Percentiles rank a stretch among this genome's conserved stretches.
These are phyloP conservation scores for Mamestra brassicae DNA, from an alignment of 2,888 invertebrate species.

Conservation along the genomic window DNA sequence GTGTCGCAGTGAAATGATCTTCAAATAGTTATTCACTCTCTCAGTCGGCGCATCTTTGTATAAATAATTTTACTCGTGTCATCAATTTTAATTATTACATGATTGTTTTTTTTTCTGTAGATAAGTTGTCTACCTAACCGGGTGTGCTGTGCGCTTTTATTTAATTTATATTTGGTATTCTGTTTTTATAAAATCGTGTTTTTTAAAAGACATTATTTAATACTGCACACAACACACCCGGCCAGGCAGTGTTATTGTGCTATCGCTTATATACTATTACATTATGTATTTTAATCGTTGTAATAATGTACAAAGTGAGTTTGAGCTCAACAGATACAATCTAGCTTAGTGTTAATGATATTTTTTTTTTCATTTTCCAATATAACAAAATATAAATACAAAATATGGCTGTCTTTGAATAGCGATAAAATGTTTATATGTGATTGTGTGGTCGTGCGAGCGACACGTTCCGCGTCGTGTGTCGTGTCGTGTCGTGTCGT, in stretches of 20 bases:
- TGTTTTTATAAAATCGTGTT: slow-evolving; percentile 68
- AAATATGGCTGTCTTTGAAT: slow-evolving; percentile 79
- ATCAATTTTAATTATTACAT: slow-evolving; percentile 70
- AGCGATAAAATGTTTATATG: slow-evolving; percentile 77
- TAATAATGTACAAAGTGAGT: slow-evolving; percentile 90
- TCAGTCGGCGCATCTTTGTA: slow-evolving; percentile 70
- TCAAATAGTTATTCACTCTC: slow-evolving; percentile 68
- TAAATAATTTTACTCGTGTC: slow-evolving; percentile 74
- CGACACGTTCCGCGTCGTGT: slow-evolving; percentile 24
- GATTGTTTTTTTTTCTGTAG: slow-evolving; percentile 74
- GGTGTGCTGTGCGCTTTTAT: slow-evolving; percentile 68
- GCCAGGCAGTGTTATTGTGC: slow-evolving; percentile 74
- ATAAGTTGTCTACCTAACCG: slow-evolving; percentile 72
- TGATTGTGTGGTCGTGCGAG: slow-evolving; percentile 62
- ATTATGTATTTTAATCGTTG: slow-evolving; percentile 84
- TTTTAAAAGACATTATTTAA: slow-evolving; percentile 77
- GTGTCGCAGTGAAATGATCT: slow-evolving; percentile 62
- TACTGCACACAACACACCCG: slow-evolving; percentile 65
- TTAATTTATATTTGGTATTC: slow-evolving; percentile 71
- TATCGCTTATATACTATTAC: slow-evolving; percentile 81
- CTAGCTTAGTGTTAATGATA: slow-evolving; percentile 85
- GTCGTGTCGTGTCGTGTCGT: slow-evolving; percentile 39
- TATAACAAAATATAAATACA: slow-evolving; percentile 70
- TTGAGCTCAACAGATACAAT: slow-evolving; percentile 87
- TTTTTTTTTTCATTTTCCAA: slow-evolving; percentile 68